A percentile compares a stretch with the other conserved stretches of the same genome.
phyloP scores from a whole-genome alignment of 2,797 vertebrate genomes.

The Sciurus carolinensis region DNA sequence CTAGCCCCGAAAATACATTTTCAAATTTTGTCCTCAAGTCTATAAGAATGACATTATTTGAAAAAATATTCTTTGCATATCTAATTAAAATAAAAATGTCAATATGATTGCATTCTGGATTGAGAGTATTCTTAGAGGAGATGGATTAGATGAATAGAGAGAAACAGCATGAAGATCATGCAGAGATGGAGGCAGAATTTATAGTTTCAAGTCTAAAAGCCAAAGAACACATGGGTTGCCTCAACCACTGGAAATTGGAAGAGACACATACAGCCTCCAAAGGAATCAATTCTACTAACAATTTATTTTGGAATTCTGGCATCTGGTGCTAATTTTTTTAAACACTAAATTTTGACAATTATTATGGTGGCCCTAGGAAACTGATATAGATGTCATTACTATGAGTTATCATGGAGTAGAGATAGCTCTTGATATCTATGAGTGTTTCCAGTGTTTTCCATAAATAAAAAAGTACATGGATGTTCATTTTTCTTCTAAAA shows the following conservation, averaged over 20 bases:
- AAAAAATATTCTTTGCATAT: neutral
- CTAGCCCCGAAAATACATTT: neutral
- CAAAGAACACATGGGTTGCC: neutral
- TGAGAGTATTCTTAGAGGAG: neutral
- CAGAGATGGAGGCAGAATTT: neutral
- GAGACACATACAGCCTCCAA: neutral
- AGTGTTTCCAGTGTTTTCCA: neutral
- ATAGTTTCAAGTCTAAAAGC: neutral
- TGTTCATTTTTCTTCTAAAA: neutral
- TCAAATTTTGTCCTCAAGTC: neutral
- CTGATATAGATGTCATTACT: neutral
- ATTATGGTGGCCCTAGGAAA: neutral
- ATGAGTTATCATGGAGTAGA: neutral
- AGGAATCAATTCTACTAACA: neutral
- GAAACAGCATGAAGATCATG: neutral
- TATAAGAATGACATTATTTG: neutral
- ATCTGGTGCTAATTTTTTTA: neutral
- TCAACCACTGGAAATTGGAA: neutral
- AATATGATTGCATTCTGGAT: neutral
- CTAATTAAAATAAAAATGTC: neutral
- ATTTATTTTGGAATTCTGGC: neutral
- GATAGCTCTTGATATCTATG: neutral
- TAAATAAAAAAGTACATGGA: neutral
- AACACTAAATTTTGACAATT: neutral
- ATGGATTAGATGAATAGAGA: neutral